These are phyloP conservation scores for Philaethria dido DNA, from an alignment of 2,888 invertebrate genomes.

Conservation along the genomic window DNA sequence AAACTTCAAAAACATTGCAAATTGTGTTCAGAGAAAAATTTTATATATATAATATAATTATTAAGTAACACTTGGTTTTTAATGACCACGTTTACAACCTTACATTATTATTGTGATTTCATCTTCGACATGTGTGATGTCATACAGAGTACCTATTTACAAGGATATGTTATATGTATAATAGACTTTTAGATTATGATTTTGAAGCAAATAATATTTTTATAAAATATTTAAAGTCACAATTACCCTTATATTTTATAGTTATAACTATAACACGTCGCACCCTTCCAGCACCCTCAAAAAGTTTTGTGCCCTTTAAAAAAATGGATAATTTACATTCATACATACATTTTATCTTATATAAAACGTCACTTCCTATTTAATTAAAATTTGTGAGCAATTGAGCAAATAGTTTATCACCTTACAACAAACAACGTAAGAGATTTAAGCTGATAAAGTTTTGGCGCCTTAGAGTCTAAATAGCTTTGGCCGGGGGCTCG, in stretches of 20 bases:
- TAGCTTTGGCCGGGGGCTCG: conserved; percentile 67
- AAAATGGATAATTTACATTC: no score
- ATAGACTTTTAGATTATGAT: neutral
- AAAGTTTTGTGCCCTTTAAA: no score
- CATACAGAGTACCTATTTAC: conserved; percentile 16
- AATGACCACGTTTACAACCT: neutral
- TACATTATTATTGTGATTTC: conserved; percentile 5
- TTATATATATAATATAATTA: neutral
- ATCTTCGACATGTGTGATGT: conserved; percentile 15
- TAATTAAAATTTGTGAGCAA: neutral
- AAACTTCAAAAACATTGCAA: neutral
- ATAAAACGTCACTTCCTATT: neutral
- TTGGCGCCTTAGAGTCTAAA: conserved; percentile 76
- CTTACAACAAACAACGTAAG: conserved; percentile 5
- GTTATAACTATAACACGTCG: no score
- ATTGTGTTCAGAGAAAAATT: conserved; percentile 4
- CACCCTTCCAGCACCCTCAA: no score
- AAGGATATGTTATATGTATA: neutral
- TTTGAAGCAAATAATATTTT: neutral
- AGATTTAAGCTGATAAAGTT: conserved; percentile 39
- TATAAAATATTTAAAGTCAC: neutral
- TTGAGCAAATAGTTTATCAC: neutral
- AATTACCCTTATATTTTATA: no score
- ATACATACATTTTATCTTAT: no score
- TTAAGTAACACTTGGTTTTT: neutral